Evolutionary conservation across 2,888 invertebrate genomes (phyloP), one percentile per base, ranked within the genome.

Genomic region (Watsonalla binaria): DNA sequence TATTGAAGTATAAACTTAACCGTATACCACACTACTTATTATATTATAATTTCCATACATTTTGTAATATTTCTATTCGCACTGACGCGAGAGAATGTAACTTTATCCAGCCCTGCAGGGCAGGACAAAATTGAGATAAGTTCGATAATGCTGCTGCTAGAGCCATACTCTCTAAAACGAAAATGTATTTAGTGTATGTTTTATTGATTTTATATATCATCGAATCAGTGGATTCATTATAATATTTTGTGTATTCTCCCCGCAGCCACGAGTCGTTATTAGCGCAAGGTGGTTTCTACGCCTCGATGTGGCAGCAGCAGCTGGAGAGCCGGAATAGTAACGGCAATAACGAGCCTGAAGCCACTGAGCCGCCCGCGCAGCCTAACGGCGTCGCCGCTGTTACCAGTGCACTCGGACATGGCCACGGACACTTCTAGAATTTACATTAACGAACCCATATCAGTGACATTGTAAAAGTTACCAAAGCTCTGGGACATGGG

Each of bases 221-320:
- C n/a, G n/a, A n/a, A 35, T 35, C 35, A 11, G 11, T 13, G 14
- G 13, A 14, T 53, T 11, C 8, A 75, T 95, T 97, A 51, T 24
- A 47, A n/a, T 47, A n/a, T 42, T 7, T 42, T 1, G 11, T 11
- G 2, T 11, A 5, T 42, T 42, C 9, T 42, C 8, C 11, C 11
- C 42, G 46, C 83, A 96, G 96, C 51, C 96, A 96, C 81, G 94
- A 95, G 58, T 92, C 94, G 50, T 87, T 96, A 5, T 80, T 96
- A 49, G 88, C 90, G 0, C 89, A 90, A 68, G 93, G 92, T 59
- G 97, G 97, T 5, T 84, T 95, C 51, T 99, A 99, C 86, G 93
- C 96, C 0, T 92, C 94, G 34, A 99, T 99, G 98, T 99, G 99
- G 99, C 93, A 94, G 65, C 95, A 97, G 64, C 98, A 98, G 72